A percentile compares a stretch with the other conserved stretches of the same genome.
phyloP scores from a whole-genome alignment of 2,113 vertebrate genomes.

The Periophthalmodon schlosseri region DNA sequence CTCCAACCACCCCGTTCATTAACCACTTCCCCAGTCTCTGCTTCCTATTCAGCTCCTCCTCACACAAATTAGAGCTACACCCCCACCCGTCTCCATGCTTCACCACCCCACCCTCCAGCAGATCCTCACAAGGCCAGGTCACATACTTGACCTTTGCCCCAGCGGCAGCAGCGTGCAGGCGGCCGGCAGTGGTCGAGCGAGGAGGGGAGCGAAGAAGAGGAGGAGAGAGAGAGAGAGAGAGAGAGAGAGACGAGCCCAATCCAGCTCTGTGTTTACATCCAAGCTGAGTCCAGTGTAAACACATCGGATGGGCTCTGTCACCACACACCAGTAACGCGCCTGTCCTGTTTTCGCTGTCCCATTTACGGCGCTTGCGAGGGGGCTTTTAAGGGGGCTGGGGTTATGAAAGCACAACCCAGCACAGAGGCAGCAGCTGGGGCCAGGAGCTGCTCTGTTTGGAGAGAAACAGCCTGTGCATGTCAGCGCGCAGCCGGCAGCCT shows the following conservation, averaged over 20 bases:
- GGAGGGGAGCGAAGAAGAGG: neutral
- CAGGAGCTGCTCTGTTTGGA: constrained; percentile 29
- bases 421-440: neutral
- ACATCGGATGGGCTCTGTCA: constrained; percentile 58
- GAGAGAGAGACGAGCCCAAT: constrained; percentile 5
- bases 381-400: constrained; percentile 22
- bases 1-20: neutral
- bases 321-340: constrained; percentile 32
- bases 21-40: neutral
- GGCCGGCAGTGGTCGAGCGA: neutral
- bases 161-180: constrained; percentile 2
- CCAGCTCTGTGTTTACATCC: constrained; percentile 49
- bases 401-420: constrained; percentile 43
- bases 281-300: constrained; percentile 52
- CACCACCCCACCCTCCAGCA: constrained; percentile 11
- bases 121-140: constrained; percentile 52
- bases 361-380: constrained; percentile 53
- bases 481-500: constrained; percentile 13
- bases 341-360: constrained; percentile 55
- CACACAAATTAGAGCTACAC: neutral
- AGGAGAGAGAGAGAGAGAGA: too few species aligned
- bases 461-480: constrained; percentile 22
- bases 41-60: neutral
- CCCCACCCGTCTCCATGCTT: constrained; percentile 10
- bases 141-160: constrained; percentile 60